phyloP scores from a whole-genome alignment of 2,113 vertebrate genomes.

The Boleophthalmus pectinirostris region DNA sequence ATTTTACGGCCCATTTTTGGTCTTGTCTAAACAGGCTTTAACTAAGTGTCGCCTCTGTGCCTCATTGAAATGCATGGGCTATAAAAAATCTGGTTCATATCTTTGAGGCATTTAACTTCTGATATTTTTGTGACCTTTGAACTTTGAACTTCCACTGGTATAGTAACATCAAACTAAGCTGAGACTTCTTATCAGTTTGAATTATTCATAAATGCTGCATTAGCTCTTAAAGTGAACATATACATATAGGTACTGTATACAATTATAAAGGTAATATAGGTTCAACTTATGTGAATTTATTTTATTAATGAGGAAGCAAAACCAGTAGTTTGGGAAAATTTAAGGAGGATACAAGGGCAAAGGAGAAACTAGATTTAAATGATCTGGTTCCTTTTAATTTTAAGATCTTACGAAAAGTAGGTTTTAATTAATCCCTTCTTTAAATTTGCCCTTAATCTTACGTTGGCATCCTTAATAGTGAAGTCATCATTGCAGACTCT shows the following conservation, averaged over 20 bases:
- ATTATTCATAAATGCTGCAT: slow-evolving; percentile 48
- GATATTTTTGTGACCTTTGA: background rate
- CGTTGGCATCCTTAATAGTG: slow-evolving; percentile 23
- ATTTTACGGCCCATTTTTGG: background rate
- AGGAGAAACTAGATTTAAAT: background rate
- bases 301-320: background rate
- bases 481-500: slow-evolving; percentile 23
- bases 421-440: slow-evolving; percentile 12
- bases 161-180: slow-evolving; percentile 23
- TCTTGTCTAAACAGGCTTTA: slow-evolving; percentile 13
- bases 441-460: slow-evolving; percentile 46
- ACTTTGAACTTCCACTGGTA: slow-evolving; percentile 25
- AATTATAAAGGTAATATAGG: background rate
- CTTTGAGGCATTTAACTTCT: background rate
- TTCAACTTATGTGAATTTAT: background rate
- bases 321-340: background rate
- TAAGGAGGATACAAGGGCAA: background rate
- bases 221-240: slow-evolving; percentile 23
- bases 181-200: slow-evolving; percentile 31
- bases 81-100: background rate
- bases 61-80: slow-evolving; percentile 7
- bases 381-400: background rate
- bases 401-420: background rate
- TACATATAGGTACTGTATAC: slow-evolving; percentile 5
- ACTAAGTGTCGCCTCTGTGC: background rate